Base-by-base conservation (phyloP, 2,888 invertebrate species). In the Luperina testacea region DNA sequence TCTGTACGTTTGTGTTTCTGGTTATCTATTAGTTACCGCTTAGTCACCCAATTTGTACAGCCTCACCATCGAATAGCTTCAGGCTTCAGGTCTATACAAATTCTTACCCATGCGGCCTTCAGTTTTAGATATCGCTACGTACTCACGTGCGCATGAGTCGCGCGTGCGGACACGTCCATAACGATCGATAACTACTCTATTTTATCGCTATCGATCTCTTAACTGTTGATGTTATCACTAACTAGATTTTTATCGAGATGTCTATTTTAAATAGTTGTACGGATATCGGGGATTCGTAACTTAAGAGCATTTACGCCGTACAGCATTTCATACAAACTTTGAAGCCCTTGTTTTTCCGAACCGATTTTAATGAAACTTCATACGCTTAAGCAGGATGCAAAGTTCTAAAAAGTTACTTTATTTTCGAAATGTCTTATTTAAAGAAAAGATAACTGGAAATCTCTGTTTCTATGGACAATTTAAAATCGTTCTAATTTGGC, bases 41-140 rank as follows among this genome's bases (percentile, higher is more conserved):
- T 87, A 86, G 65, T 82, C 77, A 87, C 75, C 42, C 15, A 75
- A 72, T 70, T 73, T 65, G 71, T 68, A 76, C 53, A 75, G 72
- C 20, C 69, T 84, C 59, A 57, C 45, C 27, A 68, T 75, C 57
- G 8, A 27, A 63, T 80, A 82, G 69, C 63, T 72, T 78, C 72
- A 82, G 75, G 69, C 63, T 72, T 78, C 72, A 82, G 75, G 81
- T 88, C 69, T 77, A 83, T 76, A 83, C 76, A 85, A 85, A 86
- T 87, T 88, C 83, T 85, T 85, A n/a, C 67, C 32, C 20, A 83
- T 80, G 38, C 78, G 88, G 80, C 89, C 91, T 90, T 89, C 75
- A 38, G 77, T 67, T 71, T 75, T 84, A 77, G 76, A 87, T 82
- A 85, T 76, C 69, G 24, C 27, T 64, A 38, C 48, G 75, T 81